Percentiles rank a stretch among this genome's conserved stretches.
Evolutionary conservation across 2,113 vertebrate genomes (phyloP).

Genomic region (Atrichornis clamosus): DNA sequence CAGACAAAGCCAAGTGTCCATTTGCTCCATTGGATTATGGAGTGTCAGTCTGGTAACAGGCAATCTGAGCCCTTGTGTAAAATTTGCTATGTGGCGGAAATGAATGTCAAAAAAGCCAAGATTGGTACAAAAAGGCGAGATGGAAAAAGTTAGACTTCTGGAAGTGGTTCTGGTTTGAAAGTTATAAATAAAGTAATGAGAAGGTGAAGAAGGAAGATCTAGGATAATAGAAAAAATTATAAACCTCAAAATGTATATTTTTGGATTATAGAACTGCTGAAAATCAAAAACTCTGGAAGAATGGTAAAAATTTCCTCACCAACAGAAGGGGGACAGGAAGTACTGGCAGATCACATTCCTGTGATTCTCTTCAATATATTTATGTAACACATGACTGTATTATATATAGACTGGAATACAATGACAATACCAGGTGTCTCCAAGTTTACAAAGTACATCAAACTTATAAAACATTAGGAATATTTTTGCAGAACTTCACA

Average conservation of each 20-base stretch:
- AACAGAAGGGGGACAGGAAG: neutral
- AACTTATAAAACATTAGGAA: neutral
- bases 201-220: neutral
- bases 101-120: fast-evolving
- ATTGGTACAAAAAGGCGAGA: neutral
- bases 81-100: neutral
- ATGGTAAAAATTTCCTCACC: neutral
- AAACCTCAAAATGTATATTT: neutral
- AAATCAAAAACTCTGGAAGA: neutral
- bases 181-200: neutral
- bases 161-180: neutral
- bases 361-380: neutral
- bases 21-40: too few species aligned
- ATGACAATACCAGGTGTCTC: neutral
- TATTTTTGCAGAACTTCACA: neutral
- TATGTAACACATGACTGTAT: neutral
- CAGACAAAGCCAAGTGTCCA: too few species aligned
- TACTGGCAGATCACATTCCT: neutral
- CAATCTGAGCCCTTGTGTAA: neutral
- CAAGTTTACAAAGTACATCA: neutral
- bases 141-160: neutral
- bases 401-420: neutral
- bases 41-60: neutral
- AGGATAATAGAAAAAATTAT: neutral
- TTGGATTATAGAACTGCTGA: neutral